Evolutionary conservation across 2,797 vertebrate species (phyloP).

Genomic region (Clarias pachynema): DNA sequence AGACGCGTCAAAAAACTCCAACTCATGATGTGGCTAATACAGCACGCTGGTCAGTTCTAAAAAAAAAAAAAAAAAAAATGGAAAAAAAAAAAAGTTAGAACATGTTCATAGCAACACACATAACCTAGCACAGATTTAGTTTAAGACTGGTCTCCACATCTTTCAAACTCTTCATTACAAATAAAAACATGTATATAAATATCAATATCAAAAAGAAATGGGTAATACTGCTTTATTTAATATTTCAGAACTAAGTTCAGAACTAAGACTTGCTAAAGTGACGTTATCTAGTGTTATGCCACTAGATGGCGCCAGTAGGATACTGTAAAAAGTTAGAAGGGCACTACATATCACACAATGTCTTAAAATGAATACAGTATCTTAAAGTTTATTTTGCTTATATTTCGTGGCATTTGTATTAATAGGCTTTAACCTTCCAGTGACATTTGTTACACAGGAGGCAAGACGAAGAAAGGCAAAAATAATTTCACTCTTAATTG

Average conservation of each 20-base stretch:
- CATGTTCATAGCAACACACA: not conserved
- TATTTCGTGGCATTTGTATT: not conserved
- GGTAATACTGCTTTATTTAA: not conserved
- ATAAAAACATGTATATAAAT: not conserved
- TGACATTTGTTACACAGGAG: not conserved
- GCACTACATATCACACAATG: not conserved
- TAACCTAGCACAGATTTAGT: not conserved
- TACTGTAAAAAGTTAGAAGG: not conserved
- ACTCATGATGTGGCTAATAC: constrained; percentile 78
- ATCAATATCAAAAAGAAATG: not conserved
- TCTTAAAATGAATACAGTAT: no score
- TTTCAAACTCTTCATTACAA: not conserved
- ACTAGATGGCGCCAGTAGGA: constrained; percentile 47
- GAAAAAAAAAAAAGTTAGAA: not conserved
- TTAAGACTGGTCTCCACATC: not conserved
- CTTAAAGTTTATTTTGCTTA: not conserved
- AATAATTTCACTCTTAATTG: not conserved
- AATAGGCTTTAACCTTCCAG: not conserved
- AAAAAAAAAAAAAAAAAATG: not conserved
- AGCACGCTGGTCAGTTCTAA: constrained; percentile 60
- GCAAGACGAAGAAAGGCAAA: not conserved
- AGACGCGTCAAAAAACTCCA: constrained; percentile 92
- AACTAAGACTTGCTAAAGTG: not conserved
- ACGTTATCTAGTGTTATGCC: not conserved
- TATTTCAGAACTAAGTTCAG: not conserved